These are phyloP conservation scores for Gorsachius goisagi DNA, from an alignment of 2,113 vertebrate genomes.

Conservation along the genomic window DNA sequence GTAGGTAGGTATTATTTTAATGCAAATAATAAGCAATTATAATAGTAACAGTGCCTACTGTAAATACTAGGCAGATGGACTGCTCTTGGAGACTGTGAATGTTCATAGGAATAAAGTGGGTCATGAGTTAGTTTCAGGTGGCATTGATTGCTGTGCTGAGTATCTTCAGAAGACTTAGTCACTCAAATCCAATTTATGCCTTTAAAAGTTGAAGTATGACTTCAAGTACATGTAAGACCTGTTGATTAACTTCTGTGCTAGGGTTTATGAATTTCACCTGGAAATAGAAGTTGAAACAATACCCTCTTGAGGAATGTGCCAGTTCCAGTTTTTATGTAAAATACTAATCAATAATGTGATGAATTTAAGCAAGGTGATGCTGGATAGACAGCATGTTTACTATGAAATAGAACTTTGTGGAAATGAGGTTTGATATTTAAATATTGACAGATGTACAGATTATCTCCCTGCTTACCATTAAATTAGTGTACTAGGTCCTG, in stretches of 20 bases:
- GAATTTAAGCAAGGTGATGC: background rate
- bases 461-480: background rate
- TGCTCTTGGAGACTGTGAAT: background rate
- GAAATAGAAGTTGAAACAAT: background rate
- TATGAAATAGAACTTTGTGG: background rate
- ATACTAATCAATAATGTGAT: background rate
- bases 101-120: background rate
- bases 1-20: background rate
- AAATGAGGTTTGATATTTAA: background rate
- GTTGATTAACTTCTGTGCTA: background rate
- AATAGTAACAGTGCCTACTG: background rate
- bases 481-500: background rate
- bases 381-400: background rate
- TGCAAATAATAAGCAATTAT: background rate
- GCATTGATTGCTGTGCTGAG: background rate
- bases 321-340: background rate
- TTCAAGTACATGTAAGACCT: background rate
- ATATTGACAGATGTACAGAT: background rate
- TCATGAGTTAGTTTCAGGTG: background rate
- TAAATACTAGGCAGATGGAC: background rate
- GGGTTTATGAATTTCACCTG: background rate
- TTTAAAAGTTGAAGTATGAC: background rate
- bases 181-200: background rate
- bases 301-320: background rate
- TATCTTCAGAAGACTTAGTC: background rate